phyloP scores from a whole-genome alignment of 2,888 invertebrate species.

The Oxytorus armatus region DNA sequence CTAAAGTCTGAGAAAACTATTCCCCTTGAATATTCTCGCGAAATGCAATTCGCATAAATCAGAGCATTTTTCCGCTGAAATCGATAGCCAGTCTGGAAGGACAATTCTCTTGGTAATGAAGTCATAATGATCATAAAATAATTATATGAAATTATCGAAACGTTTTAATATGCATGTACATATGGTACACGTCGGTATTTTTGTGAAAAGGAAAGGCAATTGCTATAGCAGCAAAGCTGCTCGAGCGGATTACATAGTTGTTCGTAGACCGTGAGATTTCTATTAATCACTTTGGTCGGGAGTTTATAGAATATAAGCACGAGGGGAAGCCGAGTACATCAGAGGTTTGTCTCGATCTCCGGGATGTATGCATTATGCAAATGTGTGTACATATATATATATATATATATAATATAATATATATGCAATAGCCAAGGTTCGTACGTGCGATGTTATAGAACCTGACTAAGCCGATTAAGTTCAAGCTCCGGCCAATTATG shows the following conservation, averaged over 20 bases:
- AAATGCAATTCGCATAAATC: too few relatives aligned
- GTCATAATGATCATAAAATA: too few relatives aligned
- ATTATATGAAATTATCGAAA: too few relatives aligned
- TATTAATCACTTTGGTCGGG: constrained; percentile 18
- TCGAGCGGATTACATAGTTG: neutral
- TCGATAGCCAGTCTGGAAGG: too few relatives aligned
- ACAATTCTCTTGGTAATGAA: too few relatives aligned
- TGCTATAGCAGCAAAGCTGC: neutral
- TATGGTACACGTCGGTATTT: neutral
- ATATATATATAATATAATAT: too few relatives aligned
- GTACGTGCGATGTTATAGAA: constrained; percentile 29
- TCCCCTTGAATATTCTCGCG: too few relatives aligned
- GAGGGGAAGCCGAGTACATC: neutral
- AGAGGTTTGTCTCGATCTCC: constrained; percentile 25
- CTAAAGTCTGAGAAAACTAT: neutral
- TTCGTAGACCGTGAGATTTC: constrained; percentile 3
- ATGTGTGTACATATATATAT: constrained; percentile 31
- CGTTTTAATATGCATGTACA: neutral
- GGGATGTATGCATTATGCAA: constrained; percentile 53
- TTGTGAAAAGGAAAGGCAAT: neutral
- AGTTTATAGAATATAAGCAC: neutral
- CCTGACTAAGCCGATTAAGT: constrained; percentile 57
- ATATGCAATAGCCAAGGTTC: constrained; percentile 16
- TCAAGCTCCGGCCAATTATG: constrained; percentile 57
- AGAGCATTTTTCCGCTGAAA: too few relatives aligned